Percentiles rank a stretch among this genome's conserved stretches.
phyloP scores from a whole-genome alignment of 2,113 vertebrate genomes.

The Calypte anna region DNA sequence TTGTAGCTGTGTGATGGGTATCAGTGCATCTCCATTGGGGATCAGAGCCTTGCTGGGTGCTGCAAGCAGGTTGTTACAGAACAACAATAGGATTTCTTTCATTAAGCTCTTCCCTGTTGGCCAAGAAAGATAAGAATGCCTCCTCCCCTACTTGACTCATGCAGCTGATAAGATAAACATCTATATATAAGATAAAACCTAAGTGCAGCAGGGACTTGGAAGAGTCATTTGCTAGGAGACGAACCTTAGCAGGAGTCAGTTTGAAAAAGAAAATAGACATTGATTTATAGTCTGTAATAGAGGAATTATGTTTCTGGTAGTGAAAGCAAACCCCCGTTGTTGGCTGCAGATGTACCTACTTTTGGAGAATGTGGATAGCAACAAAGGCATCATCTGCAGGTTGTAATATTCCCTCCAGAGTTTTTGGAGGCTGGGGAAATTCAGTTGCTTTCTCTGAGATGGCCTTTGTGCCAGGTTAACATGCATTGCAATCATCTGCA shows the following conservation, averaged over 20 bases:
- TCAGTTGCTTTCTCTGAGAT: not conserved
- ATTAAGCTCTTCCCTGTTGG: conserved; percentile 7
- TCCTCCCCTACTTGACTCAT: conserved; percentile 6
- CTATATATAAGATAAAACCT: not conserved
- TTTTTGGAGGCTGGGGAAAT: not conserved
- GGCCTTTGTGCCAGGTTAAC: not conserved
- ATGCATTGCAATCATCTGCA: not conserved
- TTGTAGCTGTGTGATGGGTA: not conserved
- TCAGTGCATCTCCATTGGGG: not conserved
- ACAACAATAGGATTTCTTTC: conserved; percentile 19
- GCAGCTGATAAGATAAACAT: conserved; percentile 36
- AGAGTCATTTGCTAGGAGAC: not conserved
- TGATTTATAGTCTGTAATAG: not conserved
- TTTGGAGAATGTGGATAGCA: not conserved
- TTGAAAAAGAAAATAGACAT: not conserved
- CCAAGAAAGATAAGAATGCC: conserved; percentile 5
- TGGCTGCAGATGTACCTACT: not conserved
- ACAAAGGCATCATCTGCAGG: not conserved
- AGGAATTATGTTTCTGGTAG: not conserved
- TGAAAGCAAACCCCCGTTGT: not conserved
- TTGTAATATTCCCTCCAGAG: not conserved
- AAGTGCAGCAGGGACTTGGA: conserved; percentile 1
- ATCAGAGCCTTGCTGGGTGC: not conserved
- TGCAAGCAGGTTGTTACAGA: not conserved
- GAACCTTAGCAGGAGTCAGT: not conserved